These are phyloP conservation scores for Otolemur crassicaudatus DNA, from an alignment of 2,797 vertebrate species.

Conservation along the genomic window DNA sequence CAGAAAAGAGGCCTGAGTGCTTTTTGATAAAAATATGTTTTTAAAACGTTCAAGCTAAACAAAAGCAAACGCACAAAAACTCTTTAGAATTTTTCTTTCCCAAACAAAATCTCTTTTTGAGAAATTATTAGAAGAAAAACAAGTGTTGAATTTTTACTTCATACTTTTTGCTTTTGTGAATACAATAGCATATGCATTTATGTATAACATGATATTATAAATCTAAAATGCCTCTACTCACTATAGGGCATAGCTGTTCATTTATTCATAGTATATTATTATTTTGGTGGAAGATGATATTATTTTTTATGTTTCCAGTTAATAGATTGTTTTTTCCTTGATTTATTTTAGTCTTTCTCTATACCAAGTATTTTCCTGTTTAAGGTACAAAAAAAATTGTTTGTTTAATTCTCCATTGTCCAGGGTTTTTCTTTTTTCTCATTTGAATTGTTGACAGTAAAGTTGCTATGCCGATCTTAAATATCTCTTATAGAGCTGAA, in stretches of 20 bases:
- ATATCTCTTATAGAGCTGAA: not conserved
- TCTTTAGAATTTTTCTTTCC: not conserved
- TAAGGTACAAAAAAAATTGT: not conserved
- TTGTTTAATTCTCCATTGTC: not conserved
- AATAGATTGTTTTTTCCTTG: not conserved
- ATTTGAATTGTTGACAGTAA: slow-evolving; percentile 11
- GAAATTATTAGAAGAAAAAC: not conserved
- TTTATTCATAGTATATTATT: not conserved
- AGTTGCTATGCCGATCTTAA: not conserved
- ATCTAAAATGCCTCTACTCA: not conserved
- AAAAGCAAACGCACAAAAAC: not conserved
- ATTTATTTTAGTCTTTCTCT: slow-evolving; percentile 45
- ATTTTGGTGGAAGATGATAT: slow-evolving; percentile 19
- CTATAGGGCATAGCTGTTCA: not conserved
- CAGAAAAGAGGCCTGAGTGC: not conserved
- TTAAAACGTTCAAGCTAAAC: slow-evolving; percentile 11
- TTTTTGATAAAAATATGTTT: slow-evolving; percentile 6
- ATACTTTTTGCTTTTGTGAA: not conserved
- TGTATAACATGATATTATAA: not conserved
- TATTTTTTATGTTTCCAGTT: slow-evolving; percentile 49
- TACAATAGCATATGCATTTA: not conserved
- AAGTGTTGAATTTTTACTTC: not conserved
- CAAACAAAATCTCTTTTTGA: slow-evolving; percentile 28
- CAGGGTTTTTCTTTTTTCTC: not conserved
- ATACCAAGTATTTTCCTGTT: slow-evolving; percentile 34